Base-by-base conservation (phyloP, 2,113 vertebrate species). In the Pithys albifrons region DNA sequence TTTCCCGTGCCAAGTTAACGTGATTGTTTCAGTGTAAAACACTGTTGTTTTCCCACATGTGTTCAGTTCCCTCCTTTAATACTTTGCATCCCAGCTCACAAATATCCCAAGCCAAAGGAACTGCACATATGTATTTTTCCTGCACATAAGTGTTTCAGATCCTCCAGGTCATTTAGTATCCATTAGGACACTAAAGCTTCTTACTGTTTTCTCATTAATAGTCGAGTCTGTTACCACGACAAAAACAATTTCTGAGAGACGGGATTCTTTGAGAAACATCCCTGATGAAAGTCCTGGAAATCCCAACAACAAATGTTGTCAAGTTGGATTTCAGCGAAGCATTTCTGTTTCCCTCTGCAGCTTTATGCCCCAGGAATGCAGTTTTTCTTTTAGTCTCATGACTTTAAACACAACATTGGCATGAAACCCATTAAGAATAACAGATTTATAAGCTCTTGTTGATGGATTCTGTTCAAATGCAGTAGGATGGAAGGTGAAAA, bases 151-250 rank as follows among this genome's bases (percentile, higher is more conserved):
- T 93, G 94, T 94, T 95, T 82, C 72, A 87, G 88, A 84, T 62
- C 95, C 88, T 93, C 80, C 92, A 78, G 95, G 95, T 97, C 95
- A 95, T 96, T 96, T 97, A 93, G 93, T 96, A 51, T 93, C 91
- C 89, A 78, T 96, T 97, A 97, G 87, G 76, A 74, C 87, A 37
- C 91, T 81, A 96, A 97, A 97, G 84, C 92, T 88, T 95, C 95
- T 96, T 95, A 97, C 82, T 97, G 83, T 91, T 96, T 96, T 95
- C 94, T 94, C 88, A 94, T 97, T 96, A 96, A 87, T 93, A 97
- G 77, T 94, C 73, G 35, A 95, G 95, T 95, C 95, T 93, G 82
- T 95, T 96, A 93, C 92, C 89, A 91, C 77, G 81, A 93, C 89
- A 93, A 85, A 97, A 96, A 96, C 96, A 97, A 94, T 97, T 97